phyloP scores from a whole-genome alignment of 2,888 invertebrate genomes.

The Bruchidius siliquastri region DNA sequence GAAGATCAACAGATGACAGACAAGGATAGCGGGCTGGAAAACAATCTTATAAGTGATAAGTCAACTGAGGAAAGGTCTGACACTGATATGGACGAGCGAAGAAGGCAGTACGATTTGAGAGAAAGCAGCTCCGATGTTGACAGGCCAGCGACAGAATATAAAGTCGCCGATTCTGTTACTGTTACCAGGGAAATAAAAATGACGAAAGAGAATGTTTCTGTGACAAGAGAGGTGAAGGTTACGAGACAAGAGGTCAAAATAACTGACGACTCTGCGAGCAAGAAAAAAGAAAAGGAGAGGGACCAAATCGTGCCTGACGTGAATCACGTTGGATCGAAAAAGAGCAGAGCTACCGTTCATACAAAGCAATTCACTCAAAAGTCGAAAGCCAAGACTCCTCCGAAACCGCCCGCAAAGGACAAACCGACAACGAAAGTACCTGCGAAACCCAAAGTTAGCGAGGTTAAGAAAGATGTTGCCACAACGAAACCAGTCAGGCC shows the following conservation, averaged over 20 bases:
- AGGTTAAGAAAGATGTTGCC: slow-evolving; percentile 22
- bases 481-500: slow-evolving; percentile 17
- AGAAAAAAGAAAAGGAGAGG: slow-evolving; percentile 38
- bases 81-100: slow-evolving; percentile 17
- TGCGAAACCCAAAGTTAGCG: slow-evolving; percentile 30
- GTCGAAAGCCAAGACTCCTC: slow-evolving; percentile 21
- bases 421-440: slow-evolving; percentile 21
- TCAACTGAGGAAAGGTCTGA: slow-evolving; percentile 29
- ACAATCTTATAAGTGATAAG: slow-evolving; percentile 26
- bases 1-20: slow-evolving; percentile 55
- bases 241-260: slow-evolving; percentile 11
- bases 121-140: neutral
- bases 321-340: slow-evolving; percentile 30
- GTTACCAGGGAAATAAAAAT: slow-evolving; percentile 12
- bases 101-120: slow-evolving; percentile 8
- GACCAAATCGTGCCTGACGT: slow-evolving; percentile 48
- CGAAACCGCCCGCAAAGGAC: slow-evolving; percentile 21
- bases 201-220: slow-evolving; percentile 2
- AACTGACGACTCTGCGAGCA: neutral
- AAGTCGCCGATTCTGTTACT: slow-evolving; percentile 9
- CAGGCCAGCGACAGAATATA: slow-evolving; percentile 1
- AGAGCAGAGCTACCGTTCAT: slow-evolving; percentile 26
- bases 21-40: slow-evolving; percentile 27
- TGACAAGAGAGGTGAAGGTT: slow-evolving; percentile 14
- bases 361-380: slow-evolving; percentile 22